Percentiles rank a stretch among this genome's conserved stretches.
Evolutionary conservation across 2,888 invertebrate genomes (phyloP).

Genomic region (Hartigia nigra): DNA sequence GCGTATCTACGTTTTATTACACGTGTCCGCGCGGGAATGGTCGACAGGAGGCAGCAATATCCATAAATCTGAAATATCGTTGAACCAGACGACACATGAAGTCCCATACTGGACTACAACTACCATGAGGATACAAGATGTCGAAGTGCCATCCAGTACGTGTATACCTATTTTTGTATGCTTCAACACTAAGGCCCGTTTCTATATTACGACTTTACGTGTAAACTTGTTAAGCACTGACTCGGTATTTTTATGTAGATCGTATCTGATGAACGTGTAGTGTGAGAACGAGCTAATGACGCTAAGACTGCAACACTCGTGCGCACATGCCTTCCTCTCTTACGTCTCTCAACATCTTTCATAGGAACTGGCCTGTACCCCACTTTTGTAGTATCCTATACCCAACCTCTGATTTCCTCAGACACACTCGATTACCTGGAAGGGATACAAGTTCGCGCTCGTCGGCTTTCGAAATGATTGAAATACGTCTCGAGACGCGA

Average conservation of each 20-base stretch:
- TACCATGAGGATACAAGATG: neutral
- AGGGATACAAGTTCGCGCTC: neutral
- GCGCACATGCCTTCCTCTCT: conserved; percentile 2
- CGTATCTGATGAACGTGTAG: conserved; percentile 56
- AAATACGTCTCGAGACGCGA: conserved; percentile 43
- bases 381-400: neutral
- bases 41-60: conserved; percentile 37
- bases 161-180: neutral
- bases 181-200: neutral
- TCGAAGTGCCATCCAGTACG: neutral
- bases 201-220: conserved; percentile 31
- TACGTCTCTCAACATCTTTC: neutral
- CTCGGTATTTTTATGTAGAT: conserved; percentile 39
- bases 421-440: neutral
- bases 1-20: conserved; percentile 52
- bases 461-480: conserved; percentile 47
- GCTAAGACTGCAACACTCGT: conserved; percentile 21
- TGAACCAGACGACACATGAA: conserved; percentile 37
- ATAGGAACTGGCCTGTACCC: neutral
- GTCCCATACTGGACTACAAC: neutral
- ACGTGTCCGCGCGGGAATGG: conserved; percentile 32
- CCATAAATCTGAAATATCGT: conserved; percentile 58
- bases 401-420: neutral
- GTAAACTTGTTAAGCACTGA: conserved; percentile 11
- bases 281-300: conserved; percentile 61